A percentile compares a stretch with the other conserved stretches of the same genome.
These are phyloP conservation scores for Eilema sororculum DNA, from an alignment of 2,888 invertebrate genomes.

Conservation along the genomic window DNA sequence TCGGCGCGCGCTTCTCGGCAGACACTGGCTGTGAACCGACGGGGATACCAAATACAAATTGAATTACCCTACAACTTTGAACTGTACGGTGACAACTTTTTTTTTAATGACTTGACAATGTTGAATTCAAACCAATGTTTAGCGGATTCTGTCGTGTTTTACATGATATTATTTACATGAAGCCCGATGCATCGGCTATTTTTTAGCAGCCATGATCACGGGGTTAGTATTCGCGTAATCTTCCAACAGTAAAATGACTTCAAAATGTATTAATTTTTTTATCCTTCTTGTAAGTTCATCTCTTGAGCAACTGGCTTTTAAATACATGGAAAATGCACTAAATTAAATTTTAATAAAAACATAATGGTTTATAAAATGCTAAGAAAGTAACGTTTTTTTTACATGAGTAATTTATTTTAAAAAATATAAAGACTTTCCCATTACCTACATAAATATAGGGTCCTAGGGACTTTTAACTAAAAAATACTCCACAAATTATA, in stretches of 20 bases:
- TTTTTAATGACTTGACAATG: constrained; percentile 28
- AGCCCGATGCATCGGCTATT: too few species aligned
- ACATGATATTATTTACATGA: too few species aligned
- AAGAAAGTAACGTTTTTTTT: too few species aligned
- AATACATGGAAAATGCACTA: not conserved
- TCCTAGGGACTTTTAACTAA: not conserved
- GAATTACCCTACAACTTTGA: constrained; percentile 62
- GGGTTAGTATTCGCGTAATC: too few species aligned
- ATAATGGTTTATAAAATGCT: not conserved
- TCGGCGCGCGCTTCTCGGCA: constrained; percentile 54
- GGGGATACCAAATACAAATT: constrained; percentile 65
- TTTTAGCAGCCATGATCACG: too few species aligned
- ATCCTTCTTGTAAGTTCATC: not conserved
- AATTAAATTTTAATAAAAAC: not conserved
- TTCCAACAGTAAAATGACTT: not conserved
- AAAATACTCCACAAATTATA: too few species aligned
- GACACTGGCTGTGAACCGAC: constrained; percentile 60
- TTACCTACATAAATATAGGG: not conserved
- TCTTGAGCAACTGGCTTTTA: constrained; percentile 12
- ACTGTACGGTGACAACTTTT: constrained; percentile 55
- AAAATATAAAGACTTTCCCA: too few species aligned
- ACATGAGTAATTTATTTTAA: too few species aligned
- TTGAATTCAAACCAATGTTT: too few species aligned
- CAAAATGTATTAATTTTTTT: not conserved
- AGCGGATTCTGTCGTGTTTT: too few species aligned